Base-by-base conservation (phyloP, 37 sponge, comb jelly and placozoan species). In the Crambe crambe region DNA sequence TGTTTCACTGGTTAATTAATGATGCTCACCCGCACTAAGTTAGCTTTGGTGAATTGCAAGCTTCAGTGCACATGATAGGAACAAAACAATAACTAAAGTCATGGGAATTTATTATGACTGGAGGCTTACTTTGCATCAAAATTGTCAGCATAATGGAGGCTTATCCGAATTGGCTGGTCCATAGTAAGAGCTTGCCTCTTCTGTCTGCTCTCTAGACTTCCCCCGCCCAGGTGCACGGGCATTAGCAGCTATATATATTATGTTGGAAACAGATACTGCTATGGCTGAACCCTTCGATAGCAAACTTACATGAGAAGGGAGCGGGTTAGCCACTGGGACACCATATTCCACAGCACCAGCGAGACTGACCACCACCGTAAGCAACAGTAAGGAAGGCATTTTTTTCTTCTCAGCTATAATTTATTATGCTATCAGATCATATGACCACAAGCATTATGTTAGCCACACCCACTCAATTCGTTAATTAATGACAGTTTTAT, bases 111-210 rank as follows among this genome's bases (percentile, higher is more conserved):
- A 60, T 60, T 60, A 60, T 22, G 17, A 23, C 18, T 60, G 4
- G 31, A 34, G 3, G 17, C 66, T 31, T 65, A 65, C 66, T 65
- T 65, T 32, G 3, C 66, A 65, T 65, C 34, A 5, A 65, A 8
- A 30, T 65, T 31, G 5, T 20, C 66, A 5, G 66, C 57, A 54
- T 80, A 80, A 9, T 47, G 8, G 2, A 58, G 71, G 47, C 32
- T 22, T 32, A 83, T 67, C 6, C 84, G 57, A 41, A 83, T 75
- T 15, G 65, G 68, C 26, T 83, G 84, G 63, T 63, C 39, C 29
- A 65, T 65, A 30, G 31, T 2, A 2, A 65, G 10, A 2, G 84
- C 68, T 18, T 68, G 54, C 41, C 84, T 75, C 77, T 64, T 83
- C 43, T 32, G 36, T 32, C 62, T 66, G 25, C 51, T 37, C 17